Evolutionary conservation across 2,797 vertebrate species (phyloP), one percentile per base, ranked within the genome.

Genomic region (Schizopygopsis malacanthus): DNA sequence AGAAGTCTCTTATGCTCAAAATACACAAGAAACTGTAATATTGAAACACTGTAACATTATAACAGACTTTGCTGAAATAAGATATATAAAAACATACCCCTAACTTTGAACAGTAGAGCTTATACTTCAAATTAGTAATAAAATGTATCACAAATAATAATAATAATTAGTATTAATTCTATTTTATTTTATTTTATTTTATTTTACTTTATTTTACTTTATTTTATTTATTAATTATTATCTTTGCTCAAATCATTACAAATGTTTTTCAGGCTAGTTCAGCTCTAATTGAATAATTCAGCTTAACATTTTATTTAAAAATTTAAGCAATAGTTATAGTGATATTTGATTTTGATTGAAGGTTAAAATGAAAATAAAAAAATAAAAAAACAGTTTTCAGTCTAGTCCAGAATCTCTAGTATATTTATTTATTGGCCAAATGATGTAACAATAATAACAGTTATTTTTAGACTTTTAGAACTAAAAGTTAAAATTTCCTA

Each of bases 161-260:
- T 50, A 50, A 50, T 20, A 52, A 7, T 54, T 20, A 22, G 20
- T 20, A 20, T 9, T 50, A 54, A 45, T 12, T 54, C 4, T 18
- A 18, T 50, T 61, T 12, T 0, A 61, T 25, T 61, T 5, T 0
- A 5, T 50, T 61, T 12, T 0, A 61, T 13, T 61, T 5, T 0
- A 5, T 50, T 28, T 13, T 13, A 33, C n/a, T 61, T 5, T 0
- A 5, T 50, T 61, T 12, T 0, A 61, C 25, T 61, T 5, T 0
- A 5, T 50, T 28, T 13, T 13, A 33, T 33, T 33, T 33, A 33
- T 3, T 33, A 33, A 33, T 33, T 33, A 4, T 63, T 28, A 61
- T 25, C 25, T 61, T 59, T 8, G 54, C 9, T 59, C 54, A 59
- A 59, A 63, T 15, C 12, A 65, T 65, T 33, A 3, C 33, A 65